Percentiles rank a stretch among this genome's conserved stretches.
phyloP scores from a whole-genome alignment of 1,140 invertebrate genomes.

The Choristoneura fumiferana region DNA sequence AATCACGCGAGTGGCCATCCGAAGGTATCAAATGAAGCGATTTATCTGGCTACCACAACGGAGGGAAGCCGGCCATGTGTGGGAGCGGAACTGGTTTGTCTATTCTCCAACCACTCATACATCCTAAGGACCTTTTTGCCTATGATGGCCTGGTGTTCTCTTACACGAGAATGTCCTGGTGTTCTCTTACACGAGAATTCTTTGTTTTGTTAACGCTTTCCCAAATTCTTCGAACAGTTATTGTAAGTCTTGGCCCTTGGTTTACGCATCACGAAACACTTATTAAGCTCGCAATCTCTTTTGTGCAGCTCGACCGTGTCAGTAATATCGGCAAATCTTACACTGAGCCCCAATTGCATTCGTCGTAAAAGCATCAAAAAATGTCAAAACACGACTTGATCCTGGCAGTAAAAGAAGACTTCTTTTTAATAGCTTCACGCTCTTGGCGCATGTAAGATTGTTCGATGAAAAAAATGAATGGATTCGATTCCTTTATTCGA shows the following conservation, averaged over 20 bases:
- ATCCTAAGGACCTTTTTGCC: constrained; percentile 37
- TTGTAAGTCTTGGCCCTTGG: not conserved
- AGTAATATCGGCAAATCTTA: constrained; percentile 22
- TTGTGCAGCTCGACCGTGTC: constrained; percentile 25
- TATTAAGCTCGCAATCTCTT: constrained; percentile 31
- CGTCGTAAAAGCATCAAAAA: constrained; percentile 48
- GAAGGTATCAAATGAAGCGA: constrained; percentile 67
- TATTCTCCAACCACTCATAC: constrained; percentile 46
- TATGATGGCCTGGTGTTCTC: constrained; percentile 41
- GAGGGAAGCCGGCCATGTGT: constrained; percentile 67
- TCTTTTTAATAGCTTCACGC: too few species aligned
- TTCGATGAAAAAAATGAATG: constrained; percentile 37
- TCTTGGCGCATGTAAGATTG: too few species aligned
- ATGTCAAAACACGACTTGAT: constrained; percentile 50
- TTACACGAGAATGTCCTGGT: constrained; percentile 30
- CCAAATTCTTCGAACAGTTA: not conserved
- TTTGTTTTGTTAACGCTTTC: not conserved
- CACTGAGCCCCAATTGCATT: constrained; percentile 43
- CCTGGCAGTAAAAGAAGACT: constrained; percentile 45
- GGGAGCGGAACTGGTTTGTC: constrained; percentile 65
- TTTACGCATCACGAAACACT: constrained; percentile 30
- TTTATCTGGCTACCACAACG: constrained; percentile 62
- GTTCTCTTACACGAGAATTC: constrained; percentile 19
- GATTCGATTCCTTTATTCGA: constrained; percentile 30
- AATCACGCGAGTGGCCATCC: constrained; percentile 36